A percentile compares a stretch with the other conserved stretches of the same genome.
phyloP scores from a whole-genome alignment of 2,888 invertebrate genomes.

The Lutraria lutraria region DNA sequence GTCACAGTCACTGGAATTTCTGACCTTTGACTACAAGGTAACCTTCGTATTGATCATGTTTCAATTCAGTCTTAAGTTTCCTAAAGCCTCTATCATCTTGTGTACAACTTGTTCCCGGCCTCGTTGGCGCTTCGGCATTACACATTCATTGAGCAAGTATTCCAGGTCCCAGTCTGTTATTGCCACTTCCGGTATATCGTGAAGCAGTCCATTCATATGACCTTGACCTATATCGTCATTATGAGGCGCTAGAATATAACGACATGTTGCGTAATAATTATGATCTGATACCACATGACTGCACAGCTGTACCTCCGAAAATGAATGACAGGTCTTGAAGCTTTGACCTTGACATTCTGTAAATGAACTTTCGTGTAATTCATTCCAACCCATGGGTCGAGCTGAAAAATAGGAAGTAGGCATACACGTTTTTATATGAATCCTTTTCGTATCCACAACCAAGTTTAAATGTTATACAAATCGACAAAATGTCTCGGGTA shows the following conservation, averaged over 20 bases:
- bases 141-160: constrained; percentile 78
- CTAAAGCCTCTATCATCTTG: constrained; percentile 64
- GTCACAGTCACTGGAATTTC: too few species aligned
- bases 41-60: neutral
- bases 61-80: constrained; percentile 50
- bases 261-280: constrained; percentile 92
- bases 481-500: too few species aligned
- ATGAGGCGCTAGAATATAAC: constrained; percentile 86
- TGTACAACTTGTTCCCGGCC: constrained; percentile 75
- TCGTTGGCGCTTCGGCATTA: constrained; percentile 68
- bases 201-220: constrained; percentile 77
- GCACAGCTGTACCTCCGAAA: constrained; percentile 60
- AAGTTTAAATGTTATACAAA: too few species aligned
- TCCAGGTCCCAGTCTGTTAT: constrained; percentile 73
- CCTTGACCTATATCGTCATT: constrained; percentile 64
- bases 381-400: constrained; percentile 77
- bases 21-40: neutral
- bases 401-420: constrained; percentile 77
- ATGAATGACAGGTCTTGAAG: constrained; percentile 59
- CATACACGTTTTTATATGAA: neutral
- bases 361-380: constrained; percentile 83
- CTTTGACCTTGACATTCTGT: constrained; percentile 85
- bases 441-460: too few species aligned
- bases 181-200: constrained; percentile 76
- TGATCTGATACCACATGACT: constrained; percentile 92